Evolutionary conservation across 2,113 vertebrate genomes (phyloP).

Genomic region (Rissa tridactyla): DNA sequence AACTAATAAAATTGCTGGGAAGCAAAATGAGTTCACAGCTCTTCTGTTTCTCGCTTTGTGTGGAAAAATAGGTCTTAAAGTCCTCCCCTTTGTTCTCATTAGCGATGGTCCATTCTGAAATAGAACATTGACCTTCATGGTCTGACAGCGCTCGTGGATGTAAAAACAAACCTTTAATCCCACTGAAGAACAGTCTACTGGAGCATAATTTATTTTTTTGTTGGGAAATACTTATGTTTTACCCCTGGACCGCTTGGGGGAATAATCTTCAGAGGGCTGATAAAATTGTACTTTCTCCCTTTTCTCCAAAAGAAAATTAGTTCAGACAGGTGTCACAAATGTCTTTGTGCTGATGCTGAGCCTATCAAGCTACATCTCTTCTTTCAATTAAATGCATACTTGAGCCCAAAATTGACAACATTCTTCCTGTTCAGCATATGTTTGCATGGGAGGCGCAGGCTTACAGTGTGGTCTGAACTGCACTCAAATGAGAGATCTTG

Average conservation of each 20-base stretch:
- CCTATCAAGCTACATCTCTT: not conserved
- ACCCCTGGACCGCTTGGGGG: not conserved
- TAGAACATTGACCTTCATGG: not conserved
- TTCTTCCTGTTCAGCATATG: not conserved
- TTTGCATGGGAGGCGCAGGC: not conserved
- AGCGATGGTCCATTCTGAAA: not conserved
- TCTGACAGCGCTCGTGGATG: not conserved
- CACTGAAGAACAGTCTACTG: not conserved
- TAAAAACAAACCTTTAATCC: not conserved
- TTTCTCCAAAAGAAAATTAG: not conserved
- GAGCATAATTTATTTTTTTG: not conserved
- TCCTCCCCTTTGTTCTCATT: not conserved
- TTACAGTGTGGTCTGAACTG: not conserved
- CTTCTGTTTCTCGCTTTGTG: not conserved
- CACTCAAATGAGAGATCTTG: not conserved
- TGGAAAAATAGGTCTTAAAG: slow-evolving; percentile 39
- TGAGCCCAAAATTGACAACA: not conserved
- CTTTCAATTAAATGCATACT: not conserved
- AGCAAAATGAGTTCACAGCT: slow-evolving; percentile 57
- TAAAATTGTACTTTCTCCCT: not conserved
- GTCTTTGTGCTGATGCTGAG: not conserved
- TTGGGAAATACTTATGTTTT: not conserved
- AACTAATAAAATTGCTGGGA: slow-evolving; percentile 30
- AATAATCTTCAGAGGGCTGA: not conserved
- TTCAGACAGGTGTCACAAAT: not conserved